Evolutionary conservation across 2,888 invertebrate species (phyloP), one percentile per base, ranked within the genome.

Genomic region (Caenorhabditis plicata): DNA sequence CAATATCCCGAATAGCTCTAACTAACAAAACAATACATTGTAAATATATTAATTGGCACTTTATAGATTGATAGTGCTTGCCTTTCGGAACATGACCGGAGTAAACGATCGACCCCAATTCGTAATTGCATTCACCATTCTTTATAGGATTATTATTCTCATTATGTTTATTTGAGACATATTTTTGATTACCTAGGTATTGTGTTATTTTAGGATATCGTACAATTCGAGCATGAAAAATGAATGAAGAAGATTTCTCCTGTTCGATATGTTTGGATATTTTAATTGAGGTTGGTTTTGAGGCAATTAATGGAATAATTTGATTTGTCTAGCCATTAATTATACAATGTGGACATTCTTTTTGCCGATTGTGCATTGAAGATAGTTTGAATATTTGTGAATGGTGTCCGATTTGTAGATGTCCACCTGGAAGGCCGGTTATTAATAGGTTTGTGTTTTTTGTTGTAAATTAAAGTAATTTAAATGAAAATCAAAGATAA

Each of bases 201-300:
- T n/a, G n/a, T n/a, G n/a, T n/a, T n/a, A n/a, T n/a, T n/a, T n/a
- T n/a, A n/a, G n/a, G n/a, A n/a, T n/a, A n/a, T n/a, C n/a, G n/a
- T n/a, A n/a, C n/a, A n/a, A 22, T n/a, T 23, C 32, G 38, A 45
- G 40, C 27, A 35, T 31, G 26, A 46, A 42, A 26, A 17, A 57
- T 60, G 60, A 43, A 40, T 19, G 60, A 60, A 36, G 60, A 60
- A 36, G 60, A 60, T 27, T 60, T 60, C 27, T 60, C 53, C 36
- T 60, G 60, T 36, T 46, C 60, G 15, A 41, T 60, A 20, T 60
- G 60, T 36, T 42, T 60, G 31, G 60, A 60, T 27, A 40, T 49
- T 29, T 60, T 60, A 32, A 36, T 58, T 22, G 58, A 58, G 48
- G 58, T 58, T 17, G 1, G 31, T 19, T 11, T 4, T 58, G 26